Evolutionary conservation across 37 sponge, comb jelly and placozoan species (phyloP), one percentile per base, ranked within the genome.

Genomic region (Tethya wilhelma): DNA sequence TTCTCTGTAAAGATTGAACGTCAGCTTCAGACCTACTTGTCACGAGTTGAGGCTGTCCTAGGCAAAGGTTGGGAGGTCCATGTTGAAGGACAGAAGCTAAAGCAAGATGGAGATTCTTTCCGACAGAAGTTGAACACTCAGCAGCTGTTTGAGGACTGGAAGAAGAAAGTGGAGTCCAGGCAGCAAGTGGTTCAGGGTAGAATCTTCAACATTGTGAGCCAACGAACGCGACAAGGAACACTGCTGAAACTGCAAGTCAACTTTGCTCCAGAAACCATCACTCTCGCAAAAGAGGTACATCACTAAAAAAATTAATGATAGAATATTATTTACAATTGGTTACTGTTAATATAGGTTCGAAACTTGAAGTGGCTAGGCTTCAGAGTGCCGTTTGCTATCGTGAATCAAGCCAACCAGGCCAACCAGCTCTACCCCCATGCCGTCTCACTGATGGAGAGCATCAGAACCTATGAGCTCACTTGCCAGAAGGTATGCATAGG

Each of bases 351-450:
- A 1, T 31, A 89, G 90, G 85, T 84, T 17, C 84, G 92, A 0
- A 96, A 98, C 79, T 73, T 98, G 58, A 90, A 90, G 55, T 91
- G 94, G 92, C 77, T 98, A 32, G 92, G 82, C 2, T 98, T 96
- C 78, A 82, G 94, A 0, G 94, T 96, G 9, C 99, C 94, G 0
- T 89, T 96, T 68, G 82, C 85, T 38, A 91, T 98, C 23, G 90
- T 89, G 19, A 93, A 93, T 79, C 89, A 89, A 60, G 93, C 99
- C 39, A 94, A 85, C 74, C 96, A 93, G 64, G 99, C 96, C 43
- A 98, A 96, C 73, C 99, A 96, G 64, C 84, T 92, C 37, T 96
- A 98, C 56, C 99, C 99, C 9, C 97, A 96, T 55, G 99, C 99
- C 28, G 96, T 98, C 14, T 93, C 94, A 1, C 90, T 98, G 56